phyloP scores from a whole-genome alignment of 2,113 vertebrate species.

The Mormyrus iriodes region DNA sequence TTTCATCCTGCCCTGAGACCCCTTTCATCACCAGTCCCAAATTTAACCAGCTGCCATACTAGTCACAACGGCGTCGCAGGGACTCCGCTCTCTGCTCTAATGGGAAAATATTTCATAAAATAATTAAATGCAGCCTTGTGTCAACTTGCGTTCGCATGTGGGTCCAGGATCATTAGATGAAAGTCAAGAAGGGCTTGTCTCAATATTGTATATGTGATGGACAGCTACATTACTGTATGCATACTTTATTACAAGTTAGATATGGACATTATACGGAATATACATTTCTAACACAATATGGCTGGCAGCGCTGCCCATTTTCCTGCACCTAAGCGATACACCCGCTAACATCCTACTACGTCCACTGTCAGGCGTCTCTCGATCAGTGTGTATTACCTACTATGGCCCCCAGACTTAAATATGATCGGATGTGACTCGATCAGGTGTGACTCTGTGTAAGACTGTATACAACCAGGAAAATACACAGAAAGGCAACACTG shows the following conservation, averaged over 20 bases:
- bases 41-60: neutral
- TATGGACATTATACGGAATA: neutral
- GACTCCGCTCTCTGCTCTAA: neutral
- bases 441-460: neutral
- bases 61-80: too few relatives aligned
- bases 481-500: neutral
- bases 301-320: neutral
- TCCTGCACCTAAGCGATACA: neutral
- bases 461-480: neutral
- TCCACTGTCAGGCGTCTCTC: neutral
- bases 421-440: neutral
- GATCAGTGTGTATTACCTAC: neutral
- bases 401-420: neutral
- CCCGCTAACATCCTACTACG: neutral
- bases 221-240: neutral
- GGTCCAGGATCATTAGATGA: neutral
- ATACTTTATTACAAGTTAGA: neutral
- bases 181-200: too few relatives aligned
- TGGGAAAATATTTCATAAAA: neutral
- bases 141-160: neutral
- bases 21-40: conserved; percentile 2
- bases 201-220: too few relatives aligned
- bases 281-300: too few relatives aligned
- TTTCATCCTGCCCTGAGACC: neutral
- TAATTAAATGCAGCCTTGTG: neutral